Conservation (phyloP, 2,113 vertebrate species). For the Plecotus auritus region DNA sequence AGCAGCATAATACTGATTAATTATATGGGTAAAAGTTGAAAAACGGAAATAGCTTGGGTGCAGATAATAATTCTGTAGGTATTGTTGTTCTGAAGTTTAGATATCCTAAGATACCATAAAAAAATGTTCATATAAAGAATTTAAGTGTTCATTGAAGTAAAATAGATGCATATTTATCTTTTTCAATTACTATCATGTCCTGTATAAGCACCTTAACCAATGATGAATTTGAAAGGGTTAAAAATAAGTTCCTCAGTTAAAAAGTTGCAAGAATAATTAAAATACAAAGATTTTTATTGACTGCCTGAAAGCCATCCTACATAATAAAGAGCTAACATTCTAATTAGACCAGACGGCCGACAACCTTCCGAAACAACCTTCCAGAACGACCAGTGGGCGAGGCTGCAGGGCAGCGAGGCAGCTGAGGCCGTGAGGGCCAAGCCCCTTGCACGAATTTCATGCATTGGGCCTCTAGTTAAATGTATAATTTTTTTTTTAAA, state of each 20-base stretch:
- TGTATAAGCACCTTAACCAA: background rate
- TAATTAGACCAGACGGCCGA: too few species aligned
- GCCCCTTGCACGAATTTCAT: too few species aligned
- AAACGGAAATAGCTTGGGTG: background rate
- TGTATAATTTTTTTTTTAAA: background rate
- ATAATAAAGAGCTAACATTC: too few species aligned
- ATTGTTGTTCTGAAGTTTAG: background rate
- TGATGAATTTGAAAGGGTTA: background rate
- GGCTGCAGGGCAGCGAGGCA: too few species aligned
- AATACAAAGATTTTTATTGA: constrained; percentile 18
- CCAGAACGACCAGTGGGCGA: too few species aligned
- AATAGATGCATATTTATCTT: background rate
- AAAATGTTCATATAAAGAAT: background rate
- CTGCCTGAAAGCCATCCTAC: background rate
- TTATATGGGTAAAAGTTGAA: background rate
- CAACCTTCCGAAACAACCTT: too few species aligned
- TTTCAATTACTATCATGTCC: background rate
- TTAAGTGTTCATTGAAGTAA: background rate
- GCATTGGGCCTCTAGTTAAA: background rate
- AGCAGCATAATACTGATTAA: background rate
- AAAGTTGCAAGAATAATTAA: constrained; percentile 20
- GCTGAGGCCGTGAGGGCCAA: too few species aligned
- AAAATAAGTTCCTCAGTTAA: background rate
- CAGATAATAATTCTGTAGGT: background rate
- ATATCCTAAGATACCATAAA: background rate